Percentiles rank a stretch among this genome's conserved stretches.
Conservation (phyloP, 2,888 invertebrate genomes). For the Onchidella celtica region DNA sequence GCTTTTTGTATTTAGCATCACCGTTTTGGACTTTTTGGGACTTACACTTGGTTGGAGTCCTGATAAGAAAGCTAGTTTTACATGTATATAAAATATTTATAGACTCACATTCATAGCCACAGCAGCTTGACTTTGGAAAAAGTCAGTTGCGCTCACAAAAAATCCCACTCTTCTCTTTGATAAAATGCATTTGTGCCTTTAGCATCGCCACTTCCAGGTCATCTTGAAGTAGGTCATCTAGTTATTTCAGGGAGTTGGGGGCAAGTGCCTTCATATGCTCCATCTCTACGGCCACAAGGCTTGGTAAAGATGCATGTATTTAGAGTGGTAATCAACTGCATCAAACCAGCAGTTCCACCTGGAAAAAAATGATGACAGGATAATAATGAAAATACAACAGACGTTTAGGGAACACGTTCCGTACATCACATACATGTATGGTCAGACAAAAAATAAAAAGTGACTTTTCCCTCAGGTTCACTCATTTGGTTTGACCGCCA, state of each 20-base stretch:
- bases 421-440: too few species aligned
- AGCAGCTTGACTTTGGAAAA: neutral
- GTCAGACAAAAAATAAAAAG: too few species aligned
- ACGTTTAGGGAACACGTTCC: too few species aligned
- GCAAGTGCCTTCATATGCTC: neutral
- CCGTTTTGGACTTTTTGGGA: too few species aligned
- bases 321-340: neutral
- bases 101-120: too few species aligned
- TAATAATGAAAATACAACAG: too few species aligned
- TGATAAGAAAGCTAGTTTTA: too few species aligned
- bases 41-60: too few species aligned
- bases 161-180: neutral
- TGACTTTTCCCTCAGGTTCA: too few species aligned
- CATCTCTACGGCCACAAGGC: neutral
- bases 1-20: too few species aligned
- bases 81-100: too few species aligned
- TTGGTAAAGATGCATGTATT: neutral
- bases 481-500: too few species aligned
- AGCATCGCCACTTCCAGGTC: neutral
- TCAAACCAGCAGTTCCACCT: constrained; percentile 12
- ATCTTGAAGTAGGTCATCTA: neutral
- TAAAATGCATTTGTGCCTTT: neutral
- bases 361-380: neutral
- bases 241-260: neutral
- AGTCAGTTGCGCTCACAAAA: neutral